These are phyloP conservation scores for Montipora foliosa DNA, from an alignment of 64 coral and sea anemone genomes.

Conservation along the genomic window DNA sequence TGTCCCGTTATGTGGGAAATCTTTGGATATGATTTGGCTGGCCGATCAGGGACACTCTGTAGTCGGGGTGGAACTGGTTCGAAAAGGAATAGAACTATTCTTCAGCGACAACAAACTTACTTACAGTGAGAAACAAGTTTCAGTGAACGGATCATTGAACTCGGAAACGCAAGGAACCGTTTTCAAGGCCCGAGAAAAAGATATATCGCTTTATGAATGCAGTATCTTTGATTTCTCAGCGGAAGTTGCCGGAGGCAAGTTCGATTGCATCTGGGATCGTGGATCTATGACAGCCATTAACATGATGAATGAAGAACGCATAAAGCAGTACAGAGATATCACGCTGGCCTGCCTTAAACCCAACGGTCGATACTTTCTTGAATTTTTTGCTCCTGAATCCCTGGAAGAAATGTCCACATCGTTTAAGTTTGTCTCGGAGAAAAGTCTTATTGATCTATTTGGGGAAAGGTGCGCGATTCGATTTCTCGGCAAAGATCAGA, in stretches of 20 bases:
- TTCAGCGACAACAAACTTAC: conserved; percentile 71
- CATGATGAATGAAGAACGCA: conserved; percentile 12
- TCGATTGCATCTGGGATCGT: conserved; percentile 78
- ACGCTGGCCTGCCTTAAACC: conserved; percentile 37
- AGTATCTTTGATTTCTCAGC: conserved; percentile 63
- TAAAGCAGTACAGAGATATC: conserved; percentile 45
- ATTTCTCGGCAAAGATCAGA: conserved; percentile 26
- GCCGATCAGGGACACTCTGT: conserved; percentile 81
- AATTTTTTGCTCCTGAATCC: conserved; percentile 26
- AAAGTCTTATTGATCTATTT: conserved; percentile 14
- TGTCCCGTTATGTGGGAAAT: conserved; percentile 83
- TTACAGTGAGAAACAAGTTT: conserved; percentile 29
- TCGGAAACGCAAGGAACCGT: conserved; percentile 28
- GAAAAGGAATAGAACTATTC: conserved; percentile 65
- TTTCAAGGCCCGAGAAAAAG: conserved; percentile 66
- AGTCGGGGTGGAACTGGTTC: conserved; percentile 65
- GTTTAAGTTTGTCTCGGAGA: conserved; percentile 50
- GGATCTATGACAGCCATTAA: conserved; percentile 66
- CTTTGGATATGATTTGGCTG: conserved; percentile 79
- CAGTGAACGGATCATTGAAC: not conserved
- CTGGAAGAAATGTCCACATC: not conserved
- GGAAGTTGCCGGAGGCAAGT: conserved; percentile 38
- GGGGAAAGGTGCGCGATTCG: conserved; percentile 53
- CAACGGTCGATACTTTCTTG: conserved; percentile 30
- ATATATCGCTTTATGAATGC: conserved; percentile 73